Base-by-base conservation (phyloP, 2,797 vertebrate species). In the Podarcis lilfordi region DNA sequence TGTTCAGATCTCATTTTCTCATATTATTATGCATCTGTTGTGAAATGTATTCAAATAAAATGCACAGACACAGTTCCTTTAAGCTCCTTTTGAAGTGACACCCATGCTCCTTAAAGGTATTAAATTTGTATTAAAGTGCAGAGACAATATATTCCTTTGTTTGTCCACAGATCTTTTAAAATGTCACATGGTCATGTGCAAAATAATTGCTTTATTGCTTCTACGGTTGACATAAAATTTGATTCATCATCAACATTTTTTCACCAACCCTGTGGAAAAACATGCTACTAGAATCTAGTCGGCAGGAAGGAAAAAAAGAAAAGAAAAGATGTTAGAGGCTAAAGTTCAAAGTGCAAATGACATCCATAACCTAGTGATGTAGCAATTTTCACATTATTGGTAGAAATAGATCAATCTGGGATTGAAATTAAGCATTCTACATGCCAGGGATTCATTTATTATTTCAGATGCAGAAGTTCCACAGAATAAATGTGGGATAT, bases 151-250 rank as follows among this genome's bases (percentile, higher is more conserved):
- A 76, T 64, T 19, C 2, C 0, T 17, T 86, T 77, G 82, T 29
- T 55, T 86, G 68, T 82, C 0, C 11, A 15, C 0, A 43, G 2
- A 64, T 17, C 66, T 4, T 90, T 64, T 25, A 76, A 75, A 50
- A 84, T n/a, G 2, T 13, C 80, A 23, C 25, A 69, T 86, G 9
- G n/a, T 35, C 55, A 83, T 74, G 27, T 79, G 25, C 29, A 78
- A 86, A 86, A 78, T 45, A 83, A 86, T 83, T 82, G 61, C 74
- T 77, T 86, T 27, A 77, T 72, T 71, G 84, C 40, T 82, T 89
- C 29, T 82, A 64, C 3, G 68, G 71, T n/a, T 32, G 21, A 23
- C 50, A 79, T 13, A 43, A 76, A 68, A 37, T 82, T 61, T 80
- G 29, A 72, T 7, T n/a, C 29, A 13, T 55, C 0, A 1, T 32